Conservation (phyloP, 1,140 invertebrate genomes). For the Catajapyx aquilonaris region DNA sequence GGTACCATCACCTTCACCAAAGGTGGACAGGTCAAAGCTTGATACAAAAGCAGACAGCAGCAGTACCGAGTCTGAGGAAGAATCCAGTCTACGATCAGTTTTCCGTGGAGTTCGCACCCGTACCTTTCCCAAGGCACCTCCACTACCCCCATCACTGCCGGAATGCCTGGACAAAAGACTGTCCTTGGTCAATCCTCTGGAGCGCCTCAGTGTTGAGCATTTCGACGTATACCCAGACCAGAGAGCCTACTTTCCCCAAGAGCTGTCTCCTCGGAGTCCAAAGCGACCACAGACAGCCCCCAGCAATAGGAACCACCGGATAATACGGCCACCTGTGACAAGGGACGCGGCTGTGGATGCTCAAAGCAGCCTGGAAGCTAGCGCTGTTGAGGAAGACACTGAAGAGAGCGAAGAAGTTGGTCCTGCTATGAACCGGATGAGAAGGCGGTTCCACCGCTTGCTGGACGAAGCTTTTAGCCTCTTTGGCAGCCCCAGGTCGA, state of each 20-base stretch:
- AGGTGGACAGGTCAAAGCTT: no score
- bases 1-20: no score
- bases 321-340: no score
- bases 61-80: no score
- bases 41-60: no score
- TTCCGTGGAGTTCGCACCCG: no score
- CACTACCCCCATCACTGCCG: not conserved
- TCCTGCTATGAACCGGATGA: slow-evolving; percentile 33
- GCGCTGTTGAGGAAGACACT: slow-evolving; percentile 38
- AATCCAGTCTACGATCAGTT: no score
- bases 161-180: not conserved
- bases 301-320: not conserved
- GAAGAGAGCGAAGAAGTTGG: no score
- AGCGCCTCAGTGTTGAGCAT: slow-evolving; percentile 31
- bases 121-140: not conserved
- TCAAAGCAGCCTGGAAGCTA: no score
- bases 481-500: slow-evolving; percentile 31
- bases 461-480: slow-evolving; percentile 42
- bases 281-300: not conserved
- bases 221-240: slow-evolving; percentile 33
- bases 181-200: not conserved
- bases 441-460: slow-evolving; percentile 37
- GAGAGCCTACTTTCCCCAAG: slow-evolving; percentile 6
- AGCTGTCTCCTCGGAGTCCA: no score
- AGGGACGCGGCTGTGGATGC: no score